A percentile compares a stretch with the other conserved stretches of the same genome.
Evolutionary conservation across 2,113 vertebrate genomes (phyloP).

Genomic region (Smithornis capensis): DNA sequence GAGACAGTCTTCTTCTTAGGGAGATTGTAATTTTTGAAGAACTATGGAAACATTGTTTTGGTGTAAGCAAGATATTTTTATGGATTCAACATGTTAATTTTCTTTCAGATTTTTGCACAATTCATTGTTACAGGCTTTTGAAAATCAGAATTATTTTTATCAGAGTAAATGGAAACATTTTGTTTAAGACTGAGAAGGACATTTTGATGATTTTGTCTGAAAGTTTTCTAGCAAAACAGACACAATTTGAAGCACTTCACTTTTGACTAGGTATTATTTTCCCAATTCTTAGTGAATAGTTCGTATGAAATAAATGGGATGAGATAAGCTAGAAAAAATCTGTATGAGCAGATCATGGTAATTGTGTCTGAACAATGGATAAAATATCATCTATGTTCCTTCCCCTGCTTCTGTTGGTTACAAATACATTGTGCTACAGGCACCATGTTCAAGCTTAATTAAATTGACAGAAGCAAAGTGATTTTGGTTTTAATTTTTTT

Average conservation of each 20-base stretch:
- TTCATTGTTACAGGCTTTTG: neutral
- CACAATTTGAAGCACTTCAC: neutral
- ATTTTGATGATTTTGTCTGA: neutral
- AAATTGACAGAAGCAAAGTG: neutral
- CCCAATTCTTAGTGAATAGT: neutral
- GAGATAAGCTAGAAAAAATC: neutral
- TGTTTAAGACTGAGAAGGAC: neutral
- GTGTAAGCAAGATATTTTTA: neutral
- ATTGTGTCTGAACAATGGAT: neutral
- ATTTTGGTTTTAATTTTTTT: neutral
- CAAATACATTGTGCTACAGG: neutral
- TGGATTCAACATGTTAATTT: neutral
- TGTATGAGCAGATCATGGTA: neutral
- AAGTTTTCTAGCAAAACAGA: neutral
- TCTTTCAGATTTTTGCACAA: neutral
- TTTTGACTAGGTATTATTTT: neutral
- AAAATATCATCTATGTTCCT: neutral
- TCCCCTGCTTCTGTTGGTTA: neutral
- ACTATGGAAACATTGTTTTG: neutral
- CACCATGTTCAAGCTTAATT: neutral
- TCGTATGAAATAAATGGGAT: neutral
- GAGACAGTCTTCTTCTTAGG: neutral
- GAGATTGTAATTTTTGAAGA: neutral
- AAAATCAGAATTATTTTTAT: neutral
- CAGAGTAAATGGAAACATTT: neutral